Evolutionary conservation across 2,797 vertebrate species (phyloP).

Genomic region (Enteromius treurensis): DNA sequence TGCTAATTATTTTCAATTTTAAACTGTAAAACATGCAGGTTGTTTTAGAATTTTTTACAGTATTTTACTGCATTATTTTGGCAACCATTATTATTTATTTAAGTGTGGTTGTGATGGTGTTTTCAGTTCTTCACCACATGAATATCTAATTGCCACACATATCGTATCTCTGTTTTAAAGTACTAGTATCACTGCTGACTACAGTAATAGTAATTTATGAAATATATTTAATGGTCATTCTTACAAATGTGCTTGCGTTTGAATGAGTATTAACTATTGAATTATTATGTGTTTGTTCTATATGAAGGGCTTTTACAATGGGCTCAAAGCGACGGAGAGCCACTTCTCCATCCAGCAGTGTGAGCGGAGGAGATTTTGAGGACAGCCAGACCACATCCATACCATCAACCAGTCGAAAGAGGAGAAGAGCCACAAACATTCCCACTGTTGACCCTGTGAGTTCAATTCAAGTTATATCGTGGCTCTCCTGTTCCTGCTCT

Average conservation of each 20-base stretch:
- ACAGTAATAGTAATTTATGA: not conserved
- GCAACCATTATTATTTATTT: too few species aligned
- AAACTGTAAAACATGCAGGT: too few species aligned
- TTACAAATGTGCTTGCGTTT: not conserved
- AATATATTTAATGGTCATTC: not conserved
- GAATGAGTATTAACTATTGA: not conserved
- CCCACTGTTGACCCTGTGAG: constrained; percentile 98
- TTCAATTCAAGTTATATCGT: not conserved
- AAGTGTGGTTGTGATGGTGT: not conserved
- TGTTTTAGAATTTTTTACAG: too few species aligned
- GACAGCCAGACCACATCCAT: constrained; percentile 88
- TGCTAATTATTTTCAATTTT: too few species aligned
- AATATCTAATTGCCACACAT: too few species aligned
- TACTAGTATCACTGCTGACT: not conserved
- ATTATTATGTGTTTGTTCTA: not conserved
- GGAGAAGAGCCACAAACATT: constrained; percentile 91
- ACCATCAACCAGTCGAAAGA: constrained; percentile 91
- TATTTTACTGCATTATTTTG: not conserved
- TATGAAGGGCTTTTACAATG: constrained; percentile 77
- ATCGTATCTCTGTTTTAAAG: not conserved
- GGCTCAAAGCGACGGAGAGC: constrained; percentile 96
- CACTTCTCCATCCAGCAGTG: constrained; percentile 95
- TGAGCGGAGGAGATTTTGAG: constrained; percentile 96
- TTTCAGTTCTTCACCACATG: not conserved
- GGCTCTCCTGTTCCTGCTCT: not conserved